These are phyloP conservation scores for Antheraea assamensis DNA, from an alignment of 2,888 invertebrate genomes.

Conservation along the genomic window DNA sequence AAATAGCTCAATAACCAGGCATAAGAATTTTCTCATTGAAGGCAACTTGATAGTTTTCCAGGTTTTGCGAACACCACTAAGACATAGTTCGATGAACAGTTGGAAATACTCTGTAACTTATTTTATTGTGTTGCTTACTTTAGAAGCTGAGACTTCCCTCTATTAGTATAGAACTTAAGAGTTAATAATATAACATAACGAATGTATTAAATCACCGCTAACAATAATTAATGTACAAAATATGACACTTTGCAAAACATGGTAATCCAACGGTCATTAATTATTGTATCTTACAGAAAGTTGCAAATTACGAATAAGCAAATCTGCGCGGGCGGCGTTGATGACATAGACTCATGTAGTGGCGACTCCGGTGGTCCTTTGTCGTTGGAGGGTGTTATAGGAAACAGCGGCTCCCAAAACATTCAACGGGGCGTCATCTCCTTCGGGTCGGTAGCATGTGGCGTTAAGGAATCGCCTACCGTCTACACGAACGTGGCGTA, in stretches of 20 bases:
- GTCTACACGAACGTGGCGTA: constrained; percentile 81
- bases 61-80: too few species aligned
- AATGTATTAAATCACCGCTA: too few species aligned
- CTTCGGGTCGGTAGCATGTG: constrained; percentile 80
- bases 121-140: too few species aligned
- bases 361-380: constrained; percentile 88
- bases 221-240: background rate
- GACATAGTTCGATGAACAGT: too few species aligned
- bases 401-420: constrained; percentile 63
- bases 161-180: too few species aligned
- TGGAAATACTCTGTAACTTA: too few species aligned
- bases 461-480: constrained; percentile 77
- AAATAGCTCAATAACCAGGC: too few species aligned
- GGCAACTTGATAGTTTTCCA: too few species aligned
- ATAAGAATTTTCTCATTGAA: too few species aligned
- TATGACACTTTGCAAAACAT: background rate
- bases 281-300: constrained; percentile 6
- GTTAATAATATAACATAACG: too few species aligned
- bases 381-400: constrained; percentile 57
- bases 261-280: background rate
- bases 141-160: too few species aligned
- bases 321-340: constrained; percentile 79
- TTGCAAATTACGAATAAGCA: constrained; percentile 67
- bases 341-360: constrained; percentile 83
- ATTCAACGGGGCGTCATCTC: constrained; percentile 84